Percentiles rank a stretch among this genome's conserved stretches.
phyloP scores from a whole-genome alignment of 2,113 vertebrate species.

The Condylura cristata region DNA sequence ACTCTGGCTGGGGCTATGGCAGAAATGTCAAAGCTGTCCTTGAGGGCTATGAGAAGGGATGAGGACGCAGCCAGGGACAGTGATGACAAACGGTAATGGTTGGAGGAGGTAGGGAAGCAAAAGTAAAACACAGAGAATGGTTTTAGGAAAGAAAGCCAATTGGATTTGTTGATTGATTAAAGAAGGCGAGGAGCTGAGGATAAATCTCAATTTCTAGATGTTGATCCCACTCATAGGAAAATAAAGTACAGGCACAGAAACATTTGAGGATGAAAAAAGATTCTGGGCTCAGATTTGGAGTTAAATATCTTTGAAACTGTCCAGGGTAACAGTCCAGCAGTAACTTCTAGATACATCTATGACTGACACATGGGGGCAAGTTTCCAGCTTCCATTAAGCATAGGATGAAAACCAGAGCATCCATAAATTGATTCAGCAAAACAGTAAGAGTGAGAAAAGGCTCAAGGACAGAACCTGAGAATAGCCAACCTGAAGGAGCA shows the following conservation, averaged over 20 bases:
- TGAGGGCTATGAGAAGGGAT: not conserved
- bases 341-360: not conserved
- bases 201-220: not conserved
- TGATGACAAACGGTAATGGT: not conserved
- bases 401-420: not conserved
- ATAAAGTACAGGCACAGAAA: not conserved
- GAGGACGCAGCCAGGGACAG: not conserved
- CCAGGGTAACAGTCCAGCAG: not conserved
- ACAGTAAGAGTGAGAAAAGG: not conserved
- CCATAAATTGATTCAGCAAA: not conserved
- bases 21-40: not conserved
- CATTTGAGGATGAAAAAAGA: not conserved
- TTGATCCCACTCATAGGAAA: not conserved
- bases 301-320: not conserved
- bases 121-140: not conserved
- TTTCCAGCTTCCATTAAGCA: not conserved
- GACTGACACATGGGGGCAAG: not conserved
- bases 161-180: not conserved
- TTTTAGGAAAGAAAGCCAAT: conserved; percentile 23
- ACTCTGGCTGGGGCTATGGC: not conserved
- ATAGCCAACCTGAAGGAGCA: not conserved
- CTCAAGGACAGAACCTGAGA: not conserved
- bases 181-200: not conserved
- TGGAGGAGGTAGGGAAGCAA: not conserved
- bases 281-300: not conserved